Base-by-base conservation (phyloP, 2,888 invertebrate species). In the Coenonympha glycerion region DNA sequence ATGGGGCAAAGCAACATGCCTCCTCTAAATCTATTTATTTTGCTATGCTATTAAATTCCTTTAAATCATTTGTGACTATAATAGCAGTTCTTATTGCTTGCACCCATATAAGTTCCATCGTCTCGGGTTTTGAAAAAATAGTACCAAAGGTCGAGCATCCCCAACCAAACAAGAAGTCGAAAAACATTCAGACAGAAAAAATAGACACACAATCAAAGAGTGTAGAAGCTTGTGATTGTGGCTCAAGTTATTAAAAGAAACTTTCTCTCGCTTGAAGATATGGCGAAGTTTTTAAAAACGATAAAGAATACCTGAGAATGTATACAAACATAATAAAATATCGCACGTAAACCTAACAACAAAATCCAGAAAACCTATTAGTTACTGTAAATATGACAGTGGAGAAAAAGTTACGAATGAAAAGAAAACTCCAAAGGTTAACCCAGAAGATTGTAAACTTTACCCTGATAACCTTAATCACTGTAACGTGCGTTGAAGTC, bases 401-500 rank as follows among this genome's bases (percentile, higher is more conserved):
- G 2, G 68, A 72, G 51, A 79, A 71, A 56, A 76, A 69, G 50
- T 48, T 68, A 6, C 65, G 57, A 51, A 66, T 71, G 47, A 66
- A 50, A 39, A 66, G 63, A 46, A 57, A 63, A 56, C 44, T 81
- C 9, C 66, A 69, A 9, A 75, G 60, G 30, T 55, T 79, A 28
- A 60, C 71, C 6, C 76, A 80, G 57, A 71, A 65, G 52, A 36
- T 76, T 9, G 59, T 82, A 40, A 73, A 75, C 53, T 65, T 64
- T 6, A 73, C 75, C 47, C 55, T 85, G 5, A 50, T 80, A 2
- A 67, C 73, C 1, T 78, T 79, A 0, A 66, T 81, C 34, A 69
- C 78, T 6, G 59, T 82, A 28, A 76, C 81, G 1, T 72, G 77
- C 51, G 71, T 71, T 37, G 82, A 83, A 62, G 74, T 81, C 31